phyloP scores from a whole-genome alignment of 2,888 invertebrate species.

The Mylabris sibirica region DNA sequence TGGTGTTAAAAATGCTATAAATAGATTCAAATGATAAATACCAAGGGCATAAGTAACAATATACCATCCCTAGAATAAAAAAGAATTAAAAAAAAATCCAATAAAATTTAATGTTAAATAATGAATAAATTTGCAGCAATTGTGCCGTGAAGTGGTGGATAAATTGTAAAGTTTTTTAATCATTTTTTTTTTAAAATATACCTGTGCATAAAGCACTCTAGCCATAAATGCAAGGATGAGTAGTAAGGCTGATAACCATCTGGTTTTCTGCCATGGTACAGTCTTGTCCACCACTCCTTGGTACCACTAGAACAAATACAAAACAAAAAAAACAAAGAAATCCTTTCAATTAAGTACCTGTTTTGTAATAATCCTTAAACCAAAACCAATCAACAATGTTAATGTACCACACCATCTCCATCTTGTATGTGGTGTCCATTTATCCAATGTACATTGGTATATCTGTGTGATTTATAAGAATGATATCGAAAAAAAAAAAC shows the following conservation, averaged over 20 bases:
- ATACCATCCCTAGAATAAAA: constrained; percentile 92
- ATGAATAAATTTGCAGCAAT: constrained; percentile 9
- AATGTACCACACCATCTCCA: constrained; percentile 82
- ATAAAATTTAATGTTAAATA: constrained; percentile 15
- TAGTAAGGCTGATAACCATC: constrained; percentile 60
- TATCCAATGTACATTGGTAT: constrained; percentile 86
- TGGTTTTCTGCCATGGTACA: constrained; percentile 60
- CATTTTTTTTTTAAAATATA: constrained; percentile 46
- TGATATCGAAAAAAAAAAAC: not conserved
- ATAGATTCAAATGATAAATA: constrained; percentile 98
- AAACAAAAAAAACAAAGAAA: constrained; percentile 39
- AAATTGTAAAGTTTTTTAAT: constrained; percentile 30
- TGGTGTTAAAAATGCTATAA: constrained; percentile 99
- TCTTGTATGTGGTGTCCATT: constrained; percentile 83
- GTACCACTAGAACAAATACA: constrained; percentile 62
- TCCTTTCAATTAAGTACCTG: constrained; percentile 68
- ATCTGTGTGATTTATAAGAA: constrained; percentile 62
- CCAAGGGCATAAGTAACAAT: constrained; percentile 99
- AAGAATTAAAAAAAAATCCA: constrained; percentile 25
- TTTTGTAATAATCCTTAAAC: constrained; percentile 81
- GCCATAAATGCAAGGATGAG: constrained; percentile 59
- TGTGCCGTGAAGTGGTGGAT: constrained; percentile 45
- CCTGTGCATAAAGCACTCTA: constrained; percentile 62
- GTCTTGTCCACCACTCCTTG: constrained; percentile 64
- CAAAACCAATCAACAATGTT: constrained; percentile 75